Evolutionary conservation across 2,888 invertebrate genomes (phyloP).

Genomic region (Anodontia alba): DNA sequence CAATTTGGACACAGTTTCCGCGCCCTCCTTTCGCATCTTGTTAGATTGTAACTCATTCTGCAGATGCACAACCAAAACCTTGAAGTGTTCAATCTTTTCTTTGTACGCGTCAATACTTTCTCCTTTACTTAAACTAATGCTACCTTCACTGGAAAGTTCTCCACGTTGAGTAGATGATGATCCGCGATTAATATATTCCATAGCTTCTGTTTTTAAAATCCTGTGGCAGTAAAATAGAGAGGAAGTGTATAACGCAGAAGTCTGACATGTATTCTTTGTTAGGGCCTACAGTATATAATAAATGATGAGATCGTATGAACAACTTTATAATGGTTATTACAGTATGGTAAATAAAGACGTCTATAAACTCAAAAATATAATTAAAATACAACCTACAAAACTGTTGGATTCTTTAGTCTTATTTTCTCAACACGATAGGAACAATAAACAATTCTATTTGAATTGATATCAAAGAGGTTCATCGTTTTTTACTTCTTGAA

Average conservation of each 20-base stretch:
- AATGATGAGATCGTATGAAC: no score
- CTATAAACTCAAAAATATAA: neutral
- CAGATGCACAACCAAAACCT: slow-evolving; percentile 64
- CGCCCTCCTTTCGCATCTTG: slow-evolving; percentile 72
- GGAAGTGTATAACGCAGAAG: neutral
- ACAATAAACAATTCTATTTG: neutral
- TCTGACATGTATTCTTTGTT: neutral
- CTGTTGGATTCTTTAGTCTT: neutral
- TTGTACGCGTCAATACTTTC: slow-evolving; percentile 55
- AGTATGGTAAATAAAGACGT: neutral
- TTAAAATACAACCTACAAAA: neutral
- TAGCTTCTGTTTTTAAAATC: neutral
- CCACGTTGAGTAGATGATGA: neutral
- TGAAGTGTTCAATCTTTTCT: slow-evolving; percentile 69
- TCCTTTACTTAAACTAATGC: neutral
- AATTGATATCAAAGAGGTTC: neutral
- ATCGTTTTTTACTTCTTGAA: neutral
- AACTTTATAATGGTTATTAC: neutral
- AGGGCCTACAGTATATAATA: no score
- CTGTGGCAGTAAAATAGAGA: neutral
- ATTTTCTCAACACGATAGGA: slow-evolving; percentile 1
- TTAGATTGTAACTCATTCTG: slow-evolving; percentile 69
- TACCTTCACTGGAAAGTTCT: slow-evolving; percentile 43
- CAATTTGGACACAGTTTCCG: slow-evolving; percentile 75
- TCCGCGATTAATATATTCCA: slow-evolving; percentile 11